A percentile compares a stretch with the other conserved stretches of the same genome.
These are phyloP conservation scores for Aporophyla nigra DNA, from an alignment of 2,888 invertebrate genomes.

Conservation along the genomic window DNA sequence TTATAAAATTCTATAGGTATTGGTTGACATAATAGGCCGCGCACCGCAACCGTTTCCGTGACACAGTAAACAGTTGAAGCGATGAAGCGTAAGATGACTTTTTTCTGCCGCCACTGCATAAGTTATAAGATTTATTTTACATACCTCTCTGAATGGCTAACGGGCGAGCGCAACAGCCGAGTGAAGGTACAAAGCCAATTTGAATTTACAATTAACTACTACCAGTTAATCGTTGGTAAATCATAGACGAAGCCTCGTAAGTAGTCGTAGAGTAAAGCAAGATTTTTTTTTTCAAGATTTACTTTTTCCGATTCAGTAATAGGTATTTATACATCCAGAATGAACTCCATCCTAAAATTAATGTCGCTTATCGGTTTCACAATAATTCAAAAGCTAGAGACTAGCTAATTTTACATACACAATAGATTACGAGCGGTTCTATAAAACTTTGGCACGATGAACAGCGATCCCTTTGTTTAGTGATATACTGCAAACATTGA, in stretches of 20 bases:
- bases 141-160: conserved; percentile 64
- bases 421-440: background rate
- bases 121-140: conserved; percentile 72
- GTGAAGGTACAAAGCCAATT: conserved; percentile 70
- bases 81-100: conserved; percentile 81
- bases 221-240: conserved; percentile 67
- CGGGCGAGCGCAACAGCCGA: conserved; percentile 48
- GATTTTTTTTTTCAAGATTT: conserved; percentile 6
- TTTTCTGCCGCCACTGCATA: conserved; percentile 68
- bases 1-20: conserved; percentile 88
- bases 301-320: conserved; percentile 5
- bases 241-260: conserved; percentile 37
- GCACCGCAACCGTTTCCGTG: conserved; percentile 79
- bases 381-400: background rate
- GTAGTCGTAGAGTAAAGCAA: conserved; percentile 7
- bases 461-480: background rate
- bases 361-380: background rate
- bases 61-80: conserved; percentile 78
- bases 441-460: background rate
- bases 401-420: background rate
- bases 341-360: background rate
- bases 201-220: conserved; percentile 73
- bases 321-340: background rate
- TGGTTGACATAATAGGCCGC: conserved; percentile 87
- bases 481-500: background rate